phyloP scores from a whole-genome alignment of 1,140 invertebrate species.

The Sitobion miscanthi region DNA sequence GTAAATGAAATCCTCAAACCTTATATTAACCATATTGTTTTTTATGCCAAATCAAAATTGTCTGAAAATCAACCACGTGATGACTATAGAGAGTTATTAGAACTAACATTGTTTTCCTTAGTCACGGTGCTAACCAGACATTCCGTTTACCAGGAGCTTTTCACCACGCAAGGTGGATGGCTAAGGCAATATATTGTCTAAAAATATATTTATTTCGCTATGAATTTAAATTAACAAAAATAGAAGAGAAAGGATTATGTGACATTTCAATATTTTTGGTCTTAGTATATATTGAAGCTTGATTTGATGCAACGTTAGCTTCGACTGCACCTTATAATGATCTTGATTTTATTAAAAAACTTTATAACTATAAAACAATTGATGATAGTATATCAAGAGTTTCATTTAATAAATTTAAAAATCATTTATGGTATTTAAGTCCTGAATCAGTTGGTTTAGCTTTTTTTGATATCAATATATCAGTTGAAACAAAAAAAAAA shows the following conservation, averaged over 20 bases:
- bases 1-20: not conserved
- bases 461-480: not conserved
- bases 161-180: not conserved
- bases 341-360: not conserved
- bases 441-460: not conserved
- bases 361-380: not conserved
- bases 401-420: not conserved
- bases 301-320: not conserved
- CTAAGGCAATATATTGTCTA: constrained; percentile 18
- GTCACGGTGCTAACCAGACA: not conserved
- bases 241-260: not conserved
- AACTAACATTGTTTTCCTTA: not conserved
- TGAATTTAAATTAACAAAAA: not conserved
- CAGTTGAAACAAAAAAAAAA: not conserved
- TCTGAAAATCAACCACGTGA: not conserved
- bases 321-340: not conserved
- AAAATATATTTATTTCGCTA: constrained; percentile 13
- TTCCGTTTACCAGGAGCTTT: not conserved
- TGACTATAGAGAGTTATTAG: constrained; percentile 7
- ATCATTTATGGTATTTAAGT: not conserved
- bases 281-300: not conserved
- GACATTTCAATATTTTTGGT: not conserved
- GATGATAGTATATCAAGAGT: not conserved
- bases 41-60: not conserved
- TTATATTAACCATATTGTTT: constrained; percentile 8